A percentile compares a stretch with the other conserved stretches of the same genome.
Evolutionary conservation across 2,888 invertebrate genomes (phyloP).

Genomic region (Baronia brevicornis): DNA sequence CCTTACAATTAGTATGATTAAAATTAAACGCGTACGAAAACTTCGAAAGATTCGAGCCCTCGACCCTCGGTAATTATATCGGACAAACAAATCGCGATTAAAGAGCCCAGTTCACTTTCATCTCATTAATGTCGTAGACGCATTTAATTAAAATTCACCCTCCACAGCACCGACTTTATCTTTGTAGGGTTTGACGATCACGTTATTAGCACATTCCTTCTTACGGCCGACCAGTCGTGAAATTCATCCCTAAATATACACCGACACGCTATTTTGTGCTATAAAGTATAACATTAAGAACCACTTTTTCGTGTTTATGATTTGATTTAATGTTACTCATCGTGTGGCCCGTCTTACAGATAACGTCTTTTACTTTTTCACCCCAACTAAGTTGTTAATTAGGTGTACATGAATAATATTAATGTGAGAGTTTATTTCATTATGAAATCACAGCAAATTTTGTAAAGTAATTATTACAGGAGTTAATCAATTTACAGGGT

Average conservation of each 20-base stretch:
- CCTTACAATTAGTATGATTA: constrained; percentile 11
- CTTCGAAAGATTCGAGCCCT: constrained; percentile 25
- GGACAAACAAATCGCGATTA: constrained; percentile 71
- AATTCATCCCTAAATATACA: constrained; percentile 17
- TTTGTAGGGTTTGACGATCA: constrained; percentile 54
- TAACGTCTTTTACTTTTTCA: no score
- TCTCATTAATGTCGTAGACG: constrained; percentile 67
- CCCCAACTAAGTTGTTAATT: no score
- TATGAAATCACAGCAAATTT: no score
- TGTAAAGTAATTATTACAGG: no score
- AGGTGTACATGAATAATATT: no score
- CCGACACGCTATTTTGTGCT: constrained; percentile 10
- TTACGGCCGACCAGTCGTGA: constrained; percentile 23
- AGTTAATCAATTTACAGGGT: no score
- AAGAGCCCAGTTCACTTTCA: constrained; percentile 60
- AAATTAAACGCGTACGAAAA: constrained; percentile 17
- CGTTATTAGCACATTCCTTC: constrained; percentile 63
- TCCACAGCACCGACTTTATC: constrained; percentile 47
- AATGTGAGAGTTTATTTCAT: no score
- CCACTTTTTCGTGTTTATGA: no score
- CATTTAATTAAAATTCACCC: constrained; percentile 74
- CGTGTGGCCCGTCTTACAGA: no score
- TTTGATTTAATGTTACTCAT: no score
- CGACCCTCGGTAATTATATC: constrained; percentile 42
- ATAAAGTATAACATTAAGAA: constrained; percentile 6